Conservation (phyloP, 2,888 invertebrate genomes). For the Adelognathus sp. region DNA sequence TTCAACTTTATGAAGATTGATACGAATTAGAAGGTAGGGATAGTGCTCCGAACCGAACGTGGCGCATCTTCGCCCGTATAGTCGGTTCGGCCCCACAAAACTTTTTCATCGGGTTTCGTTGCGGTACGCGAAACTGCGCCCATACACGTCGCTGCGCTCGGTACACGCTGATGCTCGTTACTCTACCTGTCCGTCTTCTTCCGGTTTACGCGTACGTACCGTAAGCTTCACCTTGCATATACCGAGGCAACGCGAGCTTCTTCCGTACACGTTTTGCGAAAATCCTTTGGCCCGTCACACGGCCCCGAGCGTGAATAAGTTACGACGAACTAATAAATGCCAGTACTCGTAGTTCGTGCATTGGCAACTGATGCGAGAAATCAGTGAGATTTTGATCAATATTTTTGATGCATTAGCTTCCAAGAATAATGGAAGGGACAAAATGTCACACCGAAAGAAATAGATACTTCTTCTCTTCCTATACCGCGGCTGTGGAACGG, state of each 20-base stretch:
- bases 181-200: slow-evolving; percentile 56
- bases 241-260: slow-evolving; percentile 8
- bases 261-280: slow-evolving; percentile 2
- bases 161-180: slow-evolving; percentile 61
- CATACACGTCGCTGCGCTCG: slow-evolving; percentile 5
- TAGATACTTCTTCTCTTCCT: no score
- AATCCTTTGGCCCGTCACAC: slow-evolving; percentile 14
- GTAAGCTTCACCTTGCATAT: slow-evolving; percentile 15
- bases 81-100: slow-evolving; percentile 12
- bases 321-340: not conserved
- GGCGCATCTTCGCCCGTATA: not conserved
- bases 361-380: no score
- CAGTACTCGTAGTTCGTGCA: not conserved
- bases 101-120: slow-evolving; percentile 19
- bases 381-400: no score
- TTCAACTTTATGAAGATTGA: slow-evolving; percentile 68
- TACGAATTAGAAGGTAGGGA: slow-evolving; percentile 64
- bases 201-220: slow-evolving; percentile 14
- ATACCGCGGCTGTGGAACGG: no score
- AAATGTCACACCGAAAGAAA: no score
- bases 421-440: no score
- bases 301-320: not conserved
- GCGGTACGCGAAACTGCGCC: not conserved
- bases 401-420: no score
- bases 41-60: slow-evolving; percentile 36